These are phyloP conservation scores for Pseudochaenichthys georgianus DNA, from an alignment of 2,797 vertebrate species.

Conservation along the genomic window DNA sequence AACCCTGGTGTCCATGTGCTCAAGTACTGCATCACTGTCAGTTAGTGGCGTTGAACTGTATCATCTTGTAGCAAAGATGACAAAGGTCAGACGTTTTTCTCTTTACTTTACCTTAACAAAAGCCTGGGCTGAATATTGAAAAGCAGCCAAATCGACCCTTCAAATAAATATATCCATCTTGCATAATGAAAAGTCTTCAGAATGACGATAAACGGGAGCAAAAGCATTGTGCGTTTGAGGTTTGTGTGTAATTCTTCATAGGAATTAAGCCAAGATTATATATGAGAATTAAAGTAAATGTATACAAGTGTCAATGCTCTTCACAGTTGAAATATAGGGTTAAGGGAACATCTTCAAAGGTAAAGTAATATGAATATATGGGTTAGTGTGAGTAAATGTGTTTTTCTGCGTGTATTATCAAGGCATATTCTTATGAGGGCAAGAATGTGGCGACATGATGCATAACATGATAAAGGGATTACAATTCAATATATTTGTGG, in stretches of 20 bases:
- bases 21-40: conserved; percentile 4
- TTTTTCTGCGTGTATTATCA: conserved; percentile 5
- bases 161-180: conserved; percentile 6
- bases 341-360: not conserved
- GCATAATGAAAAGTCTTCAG: not conserved
- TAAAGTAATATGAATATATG: not conserved
- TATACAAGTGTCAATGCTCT: not conserved
- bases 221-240: not conserved
- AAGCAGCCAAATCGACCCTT: conserved; percentile 21
- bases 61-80: conserved; percentile 5
- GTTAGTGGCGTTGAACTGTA: conserved; percentile 1
- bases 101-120: conserved; percentile 11
- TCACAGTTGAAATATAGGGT: not conserved
- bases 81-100: conserved; percentile 2
- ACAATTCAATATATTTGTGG: too few species aligned
- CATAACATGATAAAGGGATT: too few species aligned
- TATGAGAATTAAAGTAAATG: not conserved
- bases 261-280: not conserved
- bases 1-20: conserved; percentile 22
- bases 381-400: not conserved
- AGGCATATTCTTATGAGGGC: not conserved
- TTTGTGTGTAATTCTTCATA: conserved; percentile 17
- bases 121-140: conserved; percentile 20
- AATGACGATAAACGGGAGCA: not conserved
- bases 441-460: too few species aligned